These are phyloP conservation scores for Lates japonicus DNA, from an alignment of 2,797 vertebrate genomes.

Conservation along the genomic window DNA sequence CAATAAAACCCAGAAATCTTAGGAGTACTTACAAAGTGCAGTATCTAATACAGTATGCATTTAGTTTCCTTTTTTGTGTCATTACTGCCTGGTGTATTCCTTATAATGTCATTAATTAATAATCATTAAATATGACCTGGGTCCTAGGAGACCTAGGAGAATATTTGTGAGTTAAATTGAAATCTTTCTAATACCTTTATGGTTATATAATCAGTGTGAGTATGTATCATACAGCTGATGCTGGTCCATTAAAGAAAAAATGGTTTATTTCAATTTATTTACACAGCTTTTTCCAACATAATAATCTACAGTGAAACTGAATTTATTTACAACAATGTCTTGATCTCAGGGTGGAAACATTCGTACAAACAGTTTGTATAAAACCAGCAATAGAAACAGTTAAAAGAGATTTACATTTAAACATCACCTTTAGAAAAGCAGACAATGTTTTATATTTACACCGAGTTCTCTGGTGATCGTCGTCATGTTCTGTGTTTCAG, in stretches of 20 bases:
- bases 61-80: too few species aligned
- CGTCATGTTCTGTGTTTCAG: conserved; percentile 9
- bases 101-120: too few species aligned
- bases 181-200: too few species aligned
- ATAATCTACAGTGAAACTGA: not conserved
- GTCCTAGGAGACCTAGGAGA: too few species aligned
- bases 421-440: conserved; percentile 7
- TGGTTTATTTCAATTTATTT: conserved; percentile 13
- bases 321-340: conserved; percentile 2
- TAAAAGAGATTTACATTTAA: not conserved
- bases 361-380: not conserved
- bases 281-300: not conserved
- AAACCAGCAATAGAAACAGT: conserved; percentile 9
- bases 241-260: too few species aligned
- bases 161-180: too few species aligned
- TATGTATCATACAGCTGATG: not conserved
- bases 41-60: too few species aligned
- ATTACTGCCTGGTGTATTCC: too few species aligned
- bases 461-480: not conserved
- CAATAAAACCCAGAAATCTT: too few species aligned
- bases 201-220: too few species aligned
- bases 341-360: not conserved
- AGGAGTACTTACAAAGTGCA: too few species aligned
- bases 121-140: too few species aligned
- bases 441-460: conserved; percentile 18